phyloP scores from a whole-genome alignment of 1,140 invertebrate genomes.

The Bacillus rossius region DNA sequence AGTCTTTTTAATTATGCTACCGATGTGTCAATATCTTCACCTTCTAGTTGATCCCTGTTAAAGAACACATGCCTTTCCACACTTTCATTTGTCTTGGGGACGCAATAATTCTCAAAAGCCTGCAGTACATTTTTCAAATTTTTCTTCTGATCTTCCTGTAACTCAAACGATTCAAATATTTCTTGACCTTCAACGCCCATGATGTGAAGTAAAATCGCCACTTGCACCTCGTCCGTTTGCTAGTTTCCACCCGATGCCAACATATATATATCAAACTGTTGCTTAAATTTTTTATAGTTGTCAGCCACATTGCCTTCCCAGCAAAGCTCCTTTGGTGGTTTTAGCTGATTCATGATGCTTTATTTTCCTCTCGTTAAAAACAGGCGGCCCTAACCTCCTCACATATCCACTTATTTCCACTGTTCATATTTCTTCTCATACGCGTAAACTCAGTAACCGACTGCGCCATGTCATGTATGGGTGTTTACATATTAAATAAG shows the following conservation, averaged over 20 bases:
- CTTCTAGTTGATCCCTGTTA: not conserved
- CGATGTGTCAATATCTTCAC: no score
- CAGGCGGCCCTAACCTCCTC: no score
- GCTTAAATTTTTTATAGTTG: constrained; percentile 23
- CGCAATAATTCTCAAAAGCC: constrained; percentile 23
- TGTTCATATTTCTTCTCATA: no score
- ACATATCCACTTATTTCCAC: no score
- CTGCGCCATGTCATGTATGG: no score
- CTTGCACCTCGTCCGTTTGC: constrained; percentile 10
- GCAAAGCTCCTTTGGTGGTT: no score
- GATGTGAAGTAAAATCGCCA: constrained; percentile 20
- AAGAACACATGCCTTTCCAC: constrained; percentile 23
- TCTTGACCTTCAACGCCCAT: constrained; percentile 20
- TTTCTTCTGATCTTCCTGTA: constrained; percentile 13
- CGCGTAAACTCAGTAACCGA: no score
- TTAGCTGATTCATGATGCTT: no score
- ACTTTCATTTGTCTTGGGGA: constrained; percentile 20
- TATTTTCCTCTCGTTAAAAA: no score
- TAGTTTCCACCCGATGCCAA: constrained; percentile 10
- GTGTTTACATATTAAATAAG: no score
- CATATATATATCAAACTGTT: constrained; percentile 20
- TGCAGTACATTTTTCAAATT: constrained; percentile 2
- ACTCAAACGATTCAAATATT: constrained; percentile 21
- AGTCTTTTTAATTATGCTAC: no score
- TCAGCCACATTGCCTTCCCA: constrained; percentile 13